Evolutionary conservation across 2,888 invertebrate genomes (phyloP).

Genomic region (Leucoptera coffeella): DNA sequence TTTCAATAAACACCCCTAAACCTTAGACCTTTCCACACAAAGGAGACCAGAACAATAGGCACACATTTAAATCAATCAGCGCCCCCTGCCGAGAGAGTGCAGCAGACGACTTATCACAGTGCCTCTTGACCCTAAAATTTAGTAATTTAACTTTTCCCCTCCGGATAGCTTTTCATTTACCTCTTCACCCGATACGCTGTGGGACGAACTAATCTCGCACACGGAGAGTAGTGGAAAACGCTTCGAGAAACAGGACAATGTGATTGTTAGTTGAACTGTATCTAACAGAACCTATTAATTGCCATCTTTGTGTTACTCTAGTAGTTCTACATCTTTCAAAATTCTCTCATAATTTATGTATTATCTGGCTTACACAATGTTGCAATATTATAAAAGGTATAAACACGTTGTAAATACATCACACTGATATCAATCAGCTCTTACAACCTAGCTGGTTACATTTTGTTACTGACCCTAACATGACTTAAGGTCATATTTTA

Average conservation of each 20-base stretch:
- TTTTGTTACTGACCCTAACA: no score
- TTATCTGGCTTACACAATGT: no score
- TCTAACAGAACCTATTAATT: neutral
- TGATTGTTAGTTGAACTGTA: neutral
- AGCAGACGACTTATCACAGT: slow-evolving; percentile 23
- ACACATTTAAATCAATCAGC: slow-evolving; percentile 31
- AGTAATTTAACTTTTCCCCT: slow-evolving; percentile 55
- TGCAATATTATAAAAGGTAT: no score
- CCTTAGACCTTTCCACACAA: no score
- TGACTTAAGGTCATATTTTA: no score
- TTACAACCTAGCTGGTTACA: no score
- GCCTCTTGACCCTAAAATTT: slow-evolving; percentile 51
- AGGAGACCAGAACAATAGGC: neutral
- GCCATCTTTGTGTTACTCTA: neutral
- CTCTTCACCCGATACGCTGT: slow-evolving; percentile 54
- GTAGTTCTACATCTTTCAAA: no score
- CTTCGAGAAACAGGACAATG: neutral
- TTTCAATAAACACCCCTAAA: no score
- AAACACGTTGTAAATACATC: no score
- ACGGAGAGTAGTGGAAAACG: slow-evolving; percentile 18
- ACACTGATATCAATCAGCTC: no score
- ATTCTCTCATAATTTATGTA: no score
- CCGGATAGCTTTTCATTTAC: slow-evolving; percentile 54
- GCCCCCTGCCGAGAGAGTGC: slow-evolving; percentile 21
- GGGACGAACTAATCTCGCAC: slow-evolving; percentile 49